phyloP scores from a whole-genome alignment of 2,113 vertebrate species.

The Pterocles orientalis region DNA sequence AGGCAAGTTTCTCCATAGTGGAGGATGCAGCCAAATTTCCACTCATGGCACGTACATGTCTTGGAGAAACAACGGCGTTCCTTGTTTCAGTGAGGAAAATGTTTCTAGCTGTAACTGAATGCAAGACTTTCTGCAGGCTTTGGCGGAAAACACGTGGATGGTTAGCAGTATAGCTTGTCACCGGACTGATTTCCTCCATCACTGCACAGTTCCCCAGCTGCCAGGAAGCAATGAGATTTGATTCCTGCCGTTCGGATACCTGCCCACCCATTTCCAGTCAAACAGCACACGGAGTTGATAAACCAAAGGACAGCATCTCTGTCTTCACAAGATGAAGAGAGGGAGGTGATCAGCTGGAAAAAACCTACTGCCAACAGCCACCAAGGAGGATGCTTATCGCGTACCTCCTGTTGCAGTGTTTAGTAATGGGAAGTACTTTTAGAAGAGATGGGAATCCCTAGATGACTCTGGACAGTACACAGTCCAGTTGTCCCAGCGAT shows the following conservation, averaged over 20 bases:
- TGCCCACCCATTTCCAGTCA: neutral
- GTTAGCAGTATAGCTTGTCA: neutral
- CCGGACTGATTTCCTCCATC: neutral
- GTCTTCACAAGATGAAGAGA: neutral
- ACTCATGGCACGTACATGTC: neutral
- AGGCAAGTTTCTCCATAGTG: neutral
- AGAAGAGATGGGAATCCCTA: neutral
- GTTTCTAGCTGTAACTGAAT: neutral
- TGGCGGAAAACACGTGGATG: neutral
- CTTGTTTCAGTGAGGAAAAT: neutral
- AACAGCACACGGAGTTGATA: neutral
- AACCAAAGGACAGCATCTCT: neutral
- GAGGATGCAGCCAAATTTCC: conserved; percentile 15
- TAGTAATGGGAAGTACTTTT: neutral
- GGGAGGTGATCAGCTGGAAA: neutral
- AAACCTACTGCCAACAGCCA: neutral
- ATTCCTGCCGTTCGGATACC: neutral
- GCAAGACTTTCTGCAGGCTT: neutral
- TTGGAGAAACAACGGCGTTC: neutral
- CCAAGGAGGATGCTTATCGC: neutral
- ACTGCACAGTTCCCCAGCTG: neutral
- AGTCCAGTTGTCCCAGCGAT: neutral
- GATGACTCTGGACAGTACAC: neutral
- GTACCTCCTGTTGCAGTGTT: neutral
- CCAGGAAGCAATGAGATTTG: neutral